Evolutionary conservation across 2,113 vertebrate genomes (phyloP).

Genomic region (Phalacrocorax carbo): DNA sequence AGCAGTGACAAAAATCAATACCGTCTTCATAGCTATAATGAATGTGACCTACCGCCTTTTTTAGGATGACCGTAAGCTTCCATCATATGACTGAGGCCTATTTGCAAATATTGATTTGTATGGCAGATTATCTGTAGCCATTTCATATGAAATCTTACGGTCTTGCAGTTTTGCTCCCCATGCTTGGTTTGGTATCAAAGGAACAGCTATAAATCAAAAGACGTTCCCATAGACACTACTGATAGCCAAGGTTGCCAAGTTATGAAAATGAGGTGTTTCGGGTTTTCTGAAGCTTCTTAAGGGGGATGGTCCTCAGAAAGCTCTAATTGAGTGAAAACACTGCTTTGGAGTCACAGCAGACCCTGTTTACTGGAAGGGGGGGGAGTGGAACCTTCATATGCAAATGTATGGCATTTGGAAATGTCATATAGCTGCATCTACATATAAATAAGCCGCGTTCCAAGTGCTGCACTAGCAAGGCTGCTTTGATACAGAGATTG

Average conservation of each 20-base stretch:
- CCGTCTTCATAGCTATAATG: slow-evolving; percentile 29
- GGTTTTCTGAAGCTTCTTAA: not conserved
- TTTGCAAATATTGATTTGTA: slow-evolving; percentile 50
- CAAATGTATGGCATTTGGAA: slow-evolving; percentile 84
- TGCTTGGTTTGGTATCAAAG: not conserved
- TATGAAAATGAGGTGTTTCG: not conserved
- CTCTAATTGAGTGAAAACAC: slow-evolving; percentile 10
- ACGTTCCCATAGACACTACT: not conserved
- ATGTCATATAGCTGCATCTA: slow-evolving; percentile 81
- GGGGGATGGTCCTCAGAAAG: slow-evolving; percentile 31
- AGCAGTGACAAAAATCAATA: slow-evolving; percentile 38
- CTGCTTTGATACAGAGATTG: slow-evolving; percentile 63
- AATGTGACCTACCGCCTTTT: slow-evolving; percentile 31
- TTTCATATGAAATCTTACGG: slow-evolving; percentile 19
- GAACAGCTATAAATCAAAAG: slow-evolving; percentile 3
- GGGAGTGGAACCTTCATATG: slow-evolving; percentile 75
- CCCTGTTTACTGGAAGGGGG: slow-evolving; percentile 67
- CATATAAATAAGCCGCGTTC: slow-evolving; percentile 79
- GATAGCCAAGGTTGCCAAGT: not conserved
- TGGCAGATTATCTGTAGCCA: slow-evolving; percentile 17
- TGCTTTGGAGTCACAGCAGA: slow-evolving; percentile 56
- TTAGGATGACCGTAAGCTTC: slow-evolving; percentile 29
- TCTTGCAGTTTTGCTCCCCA: slow-evolving; percentile 18
- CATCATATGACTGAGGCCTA: not conserved
- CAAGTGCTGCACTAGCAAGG: slow-evolving; percentile 43